Percentiles rank a stretch among this genome's conserved stretches.
These are phyloP conservation scores for Andrena cerasifolii DNA, from an alignment of 1,140 invertebrate species.

Conservation along the genomic window DNA sequence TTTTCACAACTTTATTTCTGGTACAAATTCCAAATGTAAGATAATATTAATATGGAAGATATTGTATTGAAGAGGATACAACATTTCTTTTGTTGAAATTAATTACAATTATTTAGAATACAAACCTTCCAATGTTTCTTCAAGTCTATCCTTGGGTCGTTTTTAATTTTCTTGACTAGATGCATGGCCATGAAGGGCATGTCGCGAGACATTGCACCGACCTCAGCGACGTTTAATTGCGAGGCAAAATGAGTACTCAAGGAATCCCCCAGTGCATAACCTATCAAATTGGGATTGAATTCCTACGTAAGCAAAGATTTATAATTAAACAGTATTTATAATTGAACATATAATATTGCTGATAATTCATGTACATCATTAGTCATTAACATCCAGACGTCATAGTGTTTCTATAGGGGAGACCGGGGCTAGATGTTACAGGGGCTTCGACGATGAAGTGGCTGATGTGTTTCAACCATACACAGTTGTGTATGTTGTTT, in stretches of 20 bases:
- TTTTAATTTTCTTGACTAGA: conserved; percentile 84
- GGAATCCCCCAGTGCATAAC: conserved; percentile 83
- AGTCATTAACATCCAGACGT: no score
- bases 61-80: no score
- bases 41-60: no score
- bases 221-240: conserved; percentile 86
- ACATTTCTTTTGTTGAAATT: no score
- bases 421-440: no score
- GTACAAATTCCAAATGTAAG: no score
- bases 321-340: no score
- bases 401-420: no score
- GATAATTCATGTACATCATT: no score
- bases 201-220: conserved; percentile 84
- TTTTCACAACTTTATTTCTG: neutral
- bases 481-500: no score
- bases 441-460: no score
- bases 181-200: conserved; percentile 85
- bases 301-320: conserved; percentile 74
- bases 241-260: conserved; percentile 80
- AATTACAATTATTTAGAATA: conserved; percentile 1
- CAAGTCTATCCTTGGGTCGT: conserved; percentile 84
- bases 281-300: conserved; percentile 86
- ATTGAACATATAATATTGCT: neutral
- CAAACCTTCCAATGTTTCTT: conserved; percentile 87
- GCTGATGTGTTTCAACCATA: no score